Base-by-base conservation (phyloP, 1,140 invertebrate genomes). In the Bombus confusus region DNA sequence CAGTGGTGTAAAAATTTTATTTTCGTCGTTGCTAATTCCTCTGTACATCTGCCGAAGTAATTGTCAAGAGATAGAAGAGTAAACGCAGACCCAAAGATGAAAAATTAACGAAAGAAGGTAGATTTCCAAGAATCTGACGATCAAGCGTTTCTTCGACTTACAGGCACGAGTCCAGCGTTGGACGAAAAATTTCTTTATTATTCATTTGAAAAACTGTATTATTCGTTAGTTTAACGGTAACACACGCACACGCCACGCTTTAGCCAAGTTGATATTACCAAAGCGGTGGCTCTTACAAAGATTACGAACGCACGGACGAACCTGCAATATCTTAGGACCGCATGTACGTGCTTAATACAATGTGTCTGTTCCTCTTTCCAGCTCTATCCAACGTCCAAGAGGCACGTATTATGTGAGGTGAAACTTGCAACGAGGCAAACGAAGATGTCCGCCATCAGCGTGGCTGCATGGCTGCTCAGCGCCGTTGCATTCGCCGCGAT, bases 371-470 rank as follows among this genome's bases (percentile, higher is more conserved):
- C 43, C 28, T n/a, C 43, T 84, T 91, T 91, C 1, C 91, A 91
- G 92, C 74, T 89, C 57, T 68, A 83, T 85, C 86, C 84, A 86
- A 78, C 88, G 85, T 84, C 83, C 83, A 87, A 87, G 80, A 75
- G 89, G 57, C 80, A 85, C 84, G 80, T 93, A 93, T 93, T 92
- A 92, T 93, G 92, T 93, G 91, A 93, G 88, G 92, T 90, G 90
- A 87, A 88, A 90, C 75, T 87, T 59, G 83, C 85, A 86, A 83
- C 84, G 86, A 89, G 88, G 91, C 86, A 89, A 92, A 91, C 90
- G 88, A 93, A 93, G 91, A 94, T 93, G 93, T 92, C 90, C 88
- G 89, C 89, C 87, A 88, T 93, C 90, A 88, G 86, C 85, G 91
- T 89, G 83, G 84, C 90, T 82, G 90, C 86, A 76, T 91, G 93